These are phyloP conservation scores for Arge pagana DNA, from an alignment of 2,888 invertebrate species.

Conservation along the genomic window DNA sequence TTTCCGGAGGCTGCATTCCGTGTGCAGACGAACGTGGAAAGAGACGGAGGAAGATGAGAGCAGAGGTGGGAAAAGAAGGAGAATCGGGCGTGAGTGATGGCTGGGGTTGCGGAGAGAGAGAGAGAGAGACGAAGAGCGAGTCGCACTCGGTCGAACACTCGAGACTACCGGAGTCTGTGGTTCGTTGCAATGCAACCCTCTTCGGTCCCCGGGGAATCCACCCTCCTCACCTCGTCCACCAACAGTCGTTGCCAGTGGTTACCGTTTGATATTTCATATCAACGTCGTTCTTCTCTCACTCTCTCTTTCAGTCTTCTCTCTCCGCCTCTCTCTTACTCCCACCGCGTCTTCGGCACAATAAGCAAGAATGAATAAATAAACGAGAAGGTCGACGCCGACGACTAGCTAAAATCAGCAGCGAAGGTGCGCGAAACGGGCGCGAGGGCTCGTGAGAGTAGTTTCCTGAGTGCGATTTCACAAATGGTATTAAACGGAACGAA, in stretches of 20 bases:
- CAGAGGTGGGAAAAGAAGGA: no score
- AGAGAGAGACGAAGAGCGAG: conserved; percentile 7
- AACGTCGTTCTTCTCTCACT: no score
- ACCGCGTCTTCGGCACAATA: conserved; percentile 42
- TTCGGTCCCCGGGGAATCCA: conserved; percentile 13
- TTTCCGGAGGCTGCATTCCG: no score
- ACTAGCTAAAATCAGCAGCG: background rate
- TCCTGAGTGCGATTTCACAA: conserved; percentile 48
- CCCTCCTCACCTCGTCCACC: background rate
- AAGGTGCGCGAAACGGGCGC: background rate
- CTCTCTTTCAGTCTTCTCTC: no score
- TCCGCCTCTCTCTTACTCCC: conserved; percentile 35
- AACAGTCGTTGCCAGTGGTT: conserved; percentile 1
- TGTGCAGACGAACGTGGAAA: no score
- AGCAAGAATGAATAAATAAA: no score
- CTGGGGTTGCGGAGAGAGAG: conserved; percentile 8
- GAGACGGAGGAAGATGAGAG: no score
- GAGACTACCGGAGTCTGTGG: conserved; percentile 15
- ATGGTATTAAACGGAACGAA: conserved; percentile 45
- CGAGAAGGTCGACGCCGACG: conserved; percentile 10
- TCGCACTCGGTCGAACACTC: conserved; percentile 13
- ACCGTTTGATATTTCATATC: conserved; percentile 26
- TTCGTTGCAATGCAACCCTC: conserved; percentile 12
- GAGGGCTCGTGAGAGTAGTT: conserved; percentile 22
- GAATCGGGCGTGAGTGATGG: background rate